Evolutionary conservation across 2,888 invertebrate genomes (phyloP).

Genomic region (Ptycholaimellus sp.): DNA sequence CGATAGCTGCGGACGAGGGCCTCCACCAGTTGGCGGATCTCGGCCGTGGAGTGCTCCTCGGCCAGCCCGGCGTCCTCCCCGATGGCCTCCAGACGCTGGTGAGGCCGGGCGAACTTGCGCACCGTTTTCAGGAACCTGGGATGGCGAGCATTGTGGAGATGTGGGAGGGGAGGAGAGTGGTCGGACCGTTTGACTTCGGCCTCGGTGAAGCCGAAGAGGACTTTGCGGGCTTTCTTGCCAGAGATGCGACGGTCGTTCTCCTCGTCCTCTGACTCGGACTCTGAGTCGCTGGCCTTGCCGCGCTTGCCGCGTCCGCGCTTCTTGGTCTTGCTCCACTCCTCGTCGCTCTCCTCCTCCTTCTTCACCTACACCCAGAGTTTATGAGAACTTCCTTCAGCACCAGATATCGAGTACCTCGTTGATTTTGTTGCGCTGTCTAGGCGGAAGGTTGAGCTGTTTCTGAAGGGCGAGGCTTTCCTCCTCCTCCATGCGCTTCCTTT

Average conservation of each 20-base stretch:
- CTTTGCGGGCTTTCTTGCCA: slow-evolving; percentile 24
- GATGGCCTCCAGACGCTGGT: slow-evolving; percentile 77
- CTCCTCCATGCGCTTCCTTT: slow-evolving; percentile 62
- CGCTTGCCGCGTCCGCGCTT: background rate
- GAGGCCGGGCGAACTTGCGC: no score
- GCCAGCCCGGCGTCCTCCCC: slow-evolving; percentile 85
- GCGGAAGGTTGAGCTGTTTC: slow-evolving; percentile 74
- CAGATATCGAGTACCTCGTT: slow-evolving; percentile 12
- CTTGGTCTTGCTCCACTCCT: slow-evolving; percentile 3
- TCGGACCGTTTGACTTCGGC: no score
- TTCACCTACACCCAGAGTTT: no score
- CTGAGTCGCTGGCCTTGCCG: background rate
- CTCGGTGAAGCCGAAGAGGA: slow-evolving; percentile 49
- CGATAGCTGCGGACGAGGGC: slow-evolving; percentile 52
- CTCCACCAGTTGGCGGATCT: slow-evolving; percentile 62
- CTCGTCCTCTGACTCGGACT: slow-evolving; percentile 3
- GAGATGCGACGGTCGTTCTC: slow-evolving; percentile 8
- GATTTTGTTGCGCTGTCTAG: slow-evolving; percentile 37
- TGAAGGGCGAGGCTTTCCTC: slow-evolving; percentile 72
- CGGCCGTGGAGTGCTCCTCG: slow-evolving; percentile 79
- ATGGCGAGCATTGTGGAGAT: no score
- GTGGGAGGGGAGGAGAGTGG: no score
- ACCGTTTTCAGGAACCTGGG: no score
- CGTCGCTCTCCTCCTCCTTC: slow-evolving; percentile 6
- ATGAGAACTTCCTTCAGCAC: no score